Evolutionary conservation across 92 coral and sea anemone genomes (phyloP).

Genomic region (Parazoanthus atlanticus): DNA sequence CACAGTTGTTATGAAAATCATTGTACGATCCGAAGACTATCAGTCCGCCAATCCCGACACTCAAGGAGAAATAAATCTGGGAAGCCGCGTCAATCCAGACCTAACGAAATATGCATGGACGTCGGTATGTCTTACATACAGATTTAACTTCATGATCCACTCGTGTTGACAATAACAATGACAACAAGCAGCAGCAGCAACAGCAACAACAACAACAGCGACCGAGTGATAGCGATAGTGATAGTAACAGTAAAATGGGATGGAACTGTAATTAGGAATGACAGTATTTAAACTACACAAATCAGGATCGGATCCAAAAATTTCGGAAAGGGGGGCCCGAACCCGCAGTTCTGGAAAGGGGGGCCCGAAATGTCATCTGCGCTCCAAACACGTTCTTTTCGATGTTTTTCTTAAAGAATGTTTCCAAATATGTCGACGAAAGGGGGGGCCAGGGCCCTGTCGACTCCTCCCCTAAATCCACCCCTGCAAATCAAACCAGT

Average conservation of each 20-base stretch:
- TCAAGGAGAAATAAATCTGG: constrained; percentile 90
- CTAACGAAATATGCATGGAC: constrained; percentile 30
- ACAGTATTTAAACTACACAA: background rate
- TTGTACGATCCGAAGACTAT: constrained; percentile 89
- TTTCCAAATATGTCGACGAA: too few species aligned
- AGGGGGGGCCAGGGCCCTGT: too few species aligned
- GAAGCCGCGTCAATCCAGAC: constrained; percentile 97
- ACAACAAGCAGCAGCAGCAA: background rate
- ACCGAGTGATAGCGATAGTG: background rate
- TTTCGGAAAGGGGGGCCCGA: too few species aligned
- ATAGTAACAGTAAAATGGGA: background rate
- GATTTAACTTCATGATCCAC: too few species aligned
- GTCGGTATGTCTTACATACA: background rate
- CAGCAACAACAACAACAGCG: background rate
- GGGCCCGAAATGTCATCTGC: too few species aligned
- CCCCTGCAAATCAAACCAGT: background rate
- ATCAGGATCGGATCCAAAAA: background rate
- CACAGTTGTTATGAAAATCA: constrained; percentile 78
- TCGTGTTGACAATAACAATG: too few species aligned
- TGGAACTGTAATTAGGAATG: background rate
- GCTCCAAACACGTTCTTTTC: too few species aligned
- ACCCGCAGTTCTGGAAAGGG: too few species aligned
- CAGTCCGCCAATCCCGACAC: constrained; percentile 91
- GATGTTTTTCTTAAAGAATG: too few species aligned
- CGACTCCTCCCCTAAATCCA: too few species aligned